Base-by-base conservation (phyloP, 1,140 invertebrate genomes). In the Anthonomus grandis region DNA sequence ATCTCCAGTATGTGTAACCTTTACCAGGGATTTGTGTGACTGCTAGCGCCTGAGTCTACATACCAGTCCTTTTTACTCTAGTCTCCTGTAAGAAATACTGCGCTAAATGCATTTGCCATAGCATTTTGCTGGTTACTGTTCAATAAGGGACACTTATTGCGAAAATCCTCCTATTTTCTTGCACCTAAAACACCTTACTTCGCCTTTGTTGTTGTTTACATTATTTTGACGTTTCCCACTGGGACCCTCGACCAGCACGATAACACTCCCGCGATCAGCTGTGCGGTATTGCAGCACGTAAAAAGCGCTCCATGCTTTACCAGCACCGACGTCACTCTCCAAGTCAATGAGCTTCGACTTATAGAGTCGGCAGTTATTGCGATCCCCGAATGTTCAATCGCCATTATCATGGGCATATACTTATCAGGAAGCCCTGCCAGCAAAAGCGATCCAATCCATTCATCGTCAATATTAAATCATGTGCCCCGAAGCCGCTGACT, bases 341-440 rank as follows among this genome's bases (percentile, higher is more conserved):
- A 51, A 50, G 10, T 57, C 37, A 17, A 59, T n/a, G 12, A 64
- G 27, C 42, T 66, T 66, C 4, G 25, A 25, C 49, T 64, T 64
- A 17, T 60, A 12, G 45, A 9, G 25, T 64, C 64, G 2, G 57
- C 38, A 8, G 56, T 50, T 9, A 66, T 63, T 37, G 9, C 8
- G 2, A 57, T 49, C 18, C 58, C 64, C 59, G 53, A n/a, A n/a
- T n/a, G n/a, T n/a, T n/a, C n/a, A n/a, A n/a, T n/a, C n/a, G n/a
- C n/a, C n/a, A n/a, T n/a, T 6, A 73, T 70, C 69, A 73, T 73
- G 0, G 72, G 72, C 17, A 24, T 19, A 63, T 48, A 74, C 46
- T 62, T 58, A 39, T 71, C 65, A 5, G 69, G 38, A 23, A 74
- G 63, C 17, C 71, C 73, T 0, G 70, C 66, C 22, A 73, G 50